Evolutionary conservation across 2,113 vertebrate genomes (phyloP).

Genomic region (Solea senegalensis): DNA sequence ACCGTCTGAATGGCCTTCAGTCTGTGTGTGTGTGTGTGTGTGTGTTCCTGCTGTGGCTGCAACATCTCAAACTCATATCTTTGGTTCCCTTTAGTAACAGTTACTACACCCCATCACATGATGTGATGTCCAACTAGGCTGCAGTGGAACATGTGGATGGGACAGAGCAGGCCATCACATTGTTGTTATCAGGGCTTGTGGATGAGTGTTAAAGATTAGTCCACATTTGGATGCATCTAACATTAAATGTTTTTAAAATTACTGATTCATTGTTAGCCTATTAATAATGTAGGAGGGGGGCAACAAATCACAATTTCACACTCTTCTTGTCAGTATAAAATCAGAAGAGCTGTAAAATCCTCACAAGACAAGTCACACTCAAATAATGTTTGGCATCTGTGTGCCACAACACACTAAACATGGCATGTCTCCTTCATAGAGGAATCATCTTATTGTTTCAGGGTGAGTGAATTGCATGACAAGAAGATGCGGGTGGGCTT

Average conservation of each 20-base stretch:
- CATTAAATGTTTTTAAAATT: neutral
- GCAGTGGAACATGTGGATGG: constrained; percentile 52
- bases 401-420: neutral
- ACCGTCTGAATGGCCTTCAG: constrained; percentile 77
- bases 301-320: too few relatives aligned
- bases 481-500: neutral
- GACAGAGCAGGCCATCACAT: neutral
- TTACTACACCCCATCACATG: neutral
- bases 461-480: neutral
- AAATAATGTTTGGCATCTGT: neutral
- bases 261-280: too few relatives aligned
- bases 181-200: constrained; percentile 20
- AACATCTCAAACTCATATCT: constrained; percentile 47
- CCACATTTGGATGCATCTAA: neutral
- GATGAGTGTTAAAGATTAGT: constrained; percentile 6
- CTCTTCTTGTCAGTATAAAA: neutral
- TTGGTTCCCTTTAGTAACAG: neutral
- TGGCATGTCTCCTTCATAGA: too few relatives aligned
- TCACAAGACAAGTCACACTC: neutral
- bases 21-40: constrained; percentile 28
- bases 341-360: neutral
- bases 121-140: constrained; percentile 1
- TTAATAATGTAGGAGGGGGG: too few relatives aligned
- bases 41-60: constrained; percentile 16
- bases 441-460: neutral